Base-by-base conservation (phyloP, 2,888 invertebrate genomes). In the Thymelicus sylvestris region DNA sequence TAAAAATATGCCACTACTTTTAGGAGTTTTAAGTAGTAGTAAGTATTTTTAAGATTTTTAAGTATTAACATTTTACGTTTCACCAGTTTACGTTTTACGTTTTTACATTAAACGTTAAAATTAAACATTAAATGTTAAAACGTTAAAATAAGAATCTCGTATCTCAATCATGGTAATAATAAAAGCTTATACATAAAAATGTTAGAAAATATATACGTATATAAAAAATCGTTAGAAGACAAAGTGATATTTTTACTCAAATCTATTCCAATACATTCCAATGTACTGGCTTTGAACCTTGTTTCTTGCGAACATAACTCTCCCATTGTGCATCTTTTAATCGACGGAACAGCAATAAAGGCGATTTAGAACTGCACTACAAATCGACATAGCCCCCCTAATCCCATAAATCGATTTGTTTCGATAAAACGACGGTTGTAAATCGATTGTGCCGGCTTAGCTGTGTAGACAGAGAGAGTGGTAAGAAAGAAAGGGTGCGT, bases 311-410 rank as follows among this genome's bases (percentile, higher is more conserved):
- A 60, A 65, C 65, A 70, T 70, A 70, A 70, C 70, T 65, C 65
- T 65, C 64, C 13, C 24, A 13, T 31, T 50, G 65, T 70, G 65
- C 65, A 70, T 65, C 70, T 70, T 70, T 70, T 70, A 70, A 70
- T 70, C 70, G 70, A 50, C 44, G 50, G 41, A 60, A 70, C 65
- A 70, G 70, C 70, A 70, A 70, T 70, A 70, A 70, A 70, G 60
- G 60, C 70, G 65, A 70, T 70, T 70, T 70, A 70, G 70, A 70
- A 70, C 65, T 65, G 70, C 70, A 70, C 64, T 69, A 64, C 69
- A 69, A 69, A 69, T 69, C 69, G 69, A 69, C 69, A 64, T 65
- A 70, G 60, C 66, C 70, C 52, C 59, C 64, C 70, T 15, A 50
- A 66, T 44, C 60, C 57, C 31, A 70, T 70, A 70, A 70, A 70